Evolutionary conservation across 2,113 vertebrate genomes (phyloP).

Genomic region (Scatophagus argus): DNA sequence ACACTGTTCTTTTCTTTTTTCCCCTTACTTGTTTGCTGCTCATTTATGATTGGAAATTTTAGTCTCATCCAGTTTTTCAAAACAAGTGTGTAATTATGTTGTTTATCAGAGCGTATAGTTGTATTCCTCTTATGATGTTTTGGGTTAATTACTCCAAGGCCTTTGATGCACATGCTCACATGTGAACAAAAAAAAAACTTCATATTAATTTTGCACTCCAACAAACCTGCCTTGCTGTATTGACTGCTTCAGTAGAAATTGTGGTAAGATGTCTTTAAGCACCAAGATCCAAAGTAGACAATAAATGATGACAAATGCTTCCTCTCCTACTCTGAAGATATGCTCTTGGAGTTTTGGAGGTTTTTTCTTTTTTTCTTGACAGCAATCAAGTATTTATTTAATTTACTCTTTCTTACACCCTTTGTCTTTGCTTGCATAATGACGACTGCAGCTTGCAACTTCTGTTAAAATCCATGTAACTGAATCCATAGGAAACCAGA

Average conservation of each 20-base stretch:
- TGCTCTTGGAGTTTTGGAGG: not conserved
- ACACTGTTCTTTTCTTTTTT: constrained; percentile 77
- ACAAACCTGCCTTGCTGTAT: constrained; percentile 55
- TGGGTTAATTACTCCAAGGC: constrained; percentile 74
- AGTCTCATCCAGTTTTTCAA: constrained; percentile 81
- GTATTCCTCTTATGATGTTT: constrained; percentile 74
- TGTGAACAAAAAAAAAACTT: constrained; percentile 49
- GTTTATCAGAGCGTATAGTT: constrained; percentile 80
- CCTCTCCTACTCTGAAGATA: not conserved
- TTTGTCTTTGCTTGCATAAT: not conserved
- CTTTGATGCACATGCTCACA: constrained; percentile 63
- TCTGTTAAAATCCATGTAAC: not conserved
- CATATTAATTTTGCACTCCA: constrained; percentile 74
- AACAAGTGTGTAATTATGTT: constrained; percentile 83
- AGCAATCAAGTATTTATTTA: not conserved
- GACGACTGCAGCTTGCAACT: not conserved
- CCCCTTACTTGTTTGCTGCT: constrained; percentile 39
- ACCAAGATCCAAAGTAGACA: not conserved
- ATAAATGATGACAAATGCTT: constrained; percentile 35
- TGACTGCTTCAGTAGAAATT: constrained; percentile 55
- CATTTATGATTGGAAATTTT: constrained; percentile 70
- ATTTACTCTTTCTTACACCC: not conserved
- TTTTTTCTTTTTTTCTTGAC: not conserved
- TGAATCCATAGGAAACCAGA: not conserved
- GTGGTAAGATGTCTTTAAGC: constrained; percentile 30